A percentile compares a stretch with the other conserved stretches of the same genome.
These are phyloP conservation scores for Trichogramma pretiosum DNA, from an alignment of 1,140 invertebrate species.

Conservation along the genomic window DNA sequence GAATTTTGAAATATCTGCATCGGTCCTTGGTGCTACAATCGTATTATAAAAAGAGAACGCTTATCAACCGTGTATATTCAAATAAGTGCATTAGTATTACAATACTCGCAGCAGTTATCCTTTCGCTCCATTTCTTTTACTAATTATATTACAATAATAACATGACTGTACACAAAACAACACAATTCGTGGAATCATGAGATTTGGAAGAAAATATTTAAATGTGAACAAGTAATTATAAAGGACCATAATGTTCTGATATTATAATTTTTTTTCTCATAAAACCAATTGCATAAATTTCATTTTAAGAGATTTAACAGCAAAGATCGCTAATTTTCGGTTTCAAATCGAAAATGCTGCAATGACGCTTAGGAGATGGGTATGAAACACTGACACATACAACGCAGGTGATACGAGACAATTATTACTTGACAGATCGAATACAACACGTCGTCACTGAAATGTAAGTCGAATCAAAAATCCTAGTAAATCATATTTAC, in stretches of 20 bases:
- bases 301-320: conserved; percentile 45
- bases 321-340: conserved; percentile 35
- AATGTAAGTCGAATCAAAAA: conserved; percentile 31
- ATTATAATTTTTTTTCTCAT: conserved; percentile 25
- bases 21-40: conserved; percentile 5
- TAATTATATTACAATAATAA: conserved; percentile 23
- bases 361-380: conserved; percentile 33
- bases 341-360: conserved; percentile 45
- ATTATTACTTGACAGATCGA: conserved; percentile 40
- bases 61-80: conserved; percentile 10
- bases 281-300: conserved; percentile 43
- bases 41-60: conserved; percentile 3
- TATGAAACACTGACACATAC: conserved; percentile 47
- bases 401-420: conserved; percentile 46
- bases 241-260: conserved; percentile 17
- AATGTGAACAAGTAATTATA: conserved; percentile 16
- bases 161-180: conserved; percentile 18
- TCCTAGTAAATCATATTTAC: conserved; percentile 27
- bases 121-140: no score
- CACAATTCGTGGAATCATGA: no score
- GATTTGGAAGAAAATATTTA: no score
- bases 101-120: conserved; percentile 10
- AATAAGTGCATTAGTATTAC: conserved; percentile 10
- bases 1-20: conserved; percentile 10
- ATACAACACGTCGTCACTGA: conserved; percentile 35